These are phyloP conservation scores for Hirtodrosophila confusa DNA, from an alignment of 2,888 invertebrate species.

Conservation along the genomic window DNA sequence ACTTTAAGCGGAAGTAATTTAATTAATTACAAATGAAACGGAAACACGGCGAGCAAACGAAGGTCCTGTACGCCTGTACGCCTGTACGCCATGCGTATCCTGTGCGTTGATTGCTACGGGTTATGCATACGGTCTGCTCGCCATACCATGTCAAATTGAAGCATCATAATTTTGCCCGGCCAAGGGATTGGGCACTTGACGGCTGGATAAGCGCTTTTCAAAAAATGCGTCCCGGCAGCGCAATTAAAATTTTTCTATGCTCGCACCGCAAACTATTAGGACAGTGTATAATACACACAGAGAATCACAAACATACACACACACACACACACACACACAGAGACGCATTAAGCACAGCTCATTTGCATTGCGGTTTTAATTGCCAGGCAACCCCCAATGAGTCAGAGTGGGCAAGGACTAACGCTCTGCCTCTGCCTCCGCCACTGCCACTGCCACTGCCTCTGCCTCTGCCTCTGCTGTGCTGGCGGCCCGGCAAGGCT, in stretches of 20 bases:
- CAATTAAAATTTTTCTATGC: constrained; percentile 67
- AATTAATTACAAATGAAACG: constrained; percentile 81
- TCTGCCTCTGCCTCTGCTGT: not conserved
- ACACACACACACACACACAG: constrained; percentile 15
- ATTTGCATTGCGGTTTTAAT: constrained; percentile 78
- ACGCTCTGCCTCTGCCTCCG: constrained; percentile 3
- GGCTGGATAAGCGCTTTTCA: constrained; percentile 48
- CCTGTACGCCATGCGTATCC: constrained; percentile 6
- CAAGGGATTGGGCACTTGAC: constrained; percentile 24
- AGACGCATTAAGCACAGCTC: constrained; percentile 72
- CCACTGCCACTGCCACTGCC: not conserved
- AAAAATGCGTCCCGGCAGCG: constrained; percentile 52
- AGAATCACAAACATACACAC: constrained; percentile 7
- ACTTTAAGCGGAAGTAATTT: constrained; percentile 81
- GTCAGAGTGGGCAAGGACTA: constrained; percentile 9
- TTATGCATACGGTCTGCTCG: constrained; percentile 12
- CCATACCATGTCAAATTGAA: constrained; percentile 37
- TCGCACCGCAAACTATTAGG: constrained; percentile 56
- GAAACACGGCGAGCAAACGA: constrained; percentile 63
- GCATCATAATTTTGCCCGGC: constrained; percentile 39
- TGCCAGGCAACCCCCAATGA: constrained; percentile 51
- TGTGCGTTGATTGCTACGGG: not conserved
- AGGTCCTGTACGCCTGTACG: constrained; percentile 12
- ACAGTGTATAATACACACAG: constrained; percentile 22
- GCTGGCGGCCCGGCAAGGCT: constrained; percentile 48